Percentiles rank a stretch among this genome's conserved stretches.
These are phyloP conservation scores for Craseonycteris thonglongyai DNA, from an alignment of 2,113 vertebrate genomes.

Conservation along the genomic window DNA sequence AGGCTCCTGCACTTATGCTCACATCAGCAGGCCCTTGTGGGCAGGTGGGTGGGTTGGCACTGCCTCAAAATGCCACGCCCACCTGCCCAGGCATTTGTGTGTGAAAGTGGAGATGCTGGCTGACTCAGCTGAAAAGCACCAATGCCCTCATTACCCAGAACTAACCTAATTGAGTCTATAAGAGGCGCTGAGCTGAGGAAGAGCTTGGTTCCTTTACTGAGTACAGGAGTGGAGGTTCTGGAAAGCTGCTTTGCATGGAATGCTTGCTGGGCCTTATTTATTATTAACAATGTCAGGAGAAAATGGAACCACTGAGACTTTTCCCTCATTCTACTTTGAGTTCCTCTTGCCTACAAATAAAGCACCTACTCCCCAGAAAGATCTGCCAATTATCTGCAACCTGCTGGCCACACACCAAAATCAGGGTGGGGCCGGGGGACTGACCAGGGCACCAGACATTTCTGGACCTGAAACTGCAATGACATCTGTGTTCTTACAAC, in stretches of 20 bases:
- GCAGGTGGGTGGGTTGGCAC: not conserved
- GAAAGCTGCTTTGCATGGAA: not conserved
- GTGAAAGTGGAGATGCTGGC: not conserved
- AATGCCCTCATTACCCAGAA: not conserved
- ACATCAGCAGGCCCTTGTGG: not conserved
- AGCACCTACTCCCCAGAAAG: not conserved
- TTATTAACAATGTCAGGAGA: not conserved
- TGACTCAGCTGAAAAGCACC: not conserved
- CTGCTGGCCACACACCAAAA: not conserved
- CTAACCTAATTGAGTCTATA: not conserved
- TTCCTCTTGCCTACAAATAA: not conserved
- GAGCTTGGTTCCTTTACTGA: not conserved
- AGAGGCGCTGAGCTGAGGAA: not conserved
- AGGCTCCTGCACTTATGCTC: accelerated
- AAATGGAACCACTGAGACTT: not conserved
- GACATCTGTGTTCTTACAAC: not conserved
- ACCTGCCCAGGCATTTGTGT: not conserved
- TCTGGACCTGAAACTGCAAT: not conserved
- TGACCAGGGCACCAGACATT: not conserved
- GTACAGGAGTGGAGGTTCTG: not conserved
- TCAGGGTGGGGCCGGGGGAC: not conserved
- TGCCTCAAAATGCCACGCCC: not conserved
- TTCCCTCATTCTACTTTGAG: not conserved
- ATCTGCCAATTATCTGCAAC: not conserved
- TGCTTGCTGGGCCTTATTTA: not conserved